A percentile compares a stretch with the other conserved stretches of the same genome.
These are phyloP conservation scores for Alauda arvensis DNA, from an alignment of 2,797 vertebrate species.

Conservation along the genomic window DNA sequence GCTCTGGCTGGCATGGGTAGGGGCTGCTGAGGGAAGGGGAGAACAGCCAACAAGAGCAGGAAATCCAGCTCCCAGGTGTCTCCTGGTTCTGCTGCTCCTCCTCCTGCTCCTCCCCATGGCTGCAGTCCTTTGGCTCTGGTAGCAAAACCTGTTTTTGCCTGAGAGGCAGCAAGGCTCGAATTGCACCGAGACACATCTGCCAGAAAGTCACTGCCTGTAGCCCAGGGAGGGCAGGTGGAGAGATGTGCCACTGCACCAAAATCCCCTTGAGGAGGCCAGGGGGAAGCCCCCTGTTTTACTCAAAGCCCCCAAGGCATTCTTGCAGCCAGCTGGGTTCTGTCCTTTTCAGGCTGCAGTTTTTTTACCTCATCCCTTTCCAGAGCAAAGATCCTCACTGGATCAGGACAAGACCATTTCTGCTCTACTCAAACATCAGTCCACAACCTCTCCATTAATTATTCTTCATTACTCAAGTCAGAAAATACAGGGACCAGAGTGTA, in stretches of 20 bases:
- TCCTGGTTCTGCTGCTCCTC: constrained; percentile 28
- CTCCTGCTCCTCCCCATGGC: constrained; percentile 44
- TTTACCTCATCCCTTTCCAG: not conserved
- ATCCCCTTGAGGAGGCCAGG: not conserved
- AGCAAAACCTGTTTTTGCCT: constrained; percentile 21
- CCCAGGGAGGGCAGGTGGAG: not conserved
- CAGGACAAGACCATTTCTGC: not conserved
- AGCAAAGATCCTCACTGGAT: not conserved
- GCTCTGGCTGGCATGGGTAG: not conserved
- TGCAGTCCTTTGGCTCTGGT: constrained; percentile 33
- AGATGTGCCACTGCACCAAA: not conserved
- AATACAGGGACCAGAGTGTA: not conserved
- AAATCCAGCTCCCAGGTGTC: constrained; percentile 26
- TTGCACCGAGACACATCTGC: not conserved
- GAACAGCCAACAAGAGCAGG: not conserved
- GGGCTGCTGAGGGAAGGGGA: not conserved
- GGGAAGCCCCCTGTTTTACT: not conserved
- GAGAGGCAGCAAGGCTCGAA: not conserved
- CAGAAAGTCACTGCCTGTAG: not conserved
- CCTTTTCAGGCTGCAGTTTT: not conserved
- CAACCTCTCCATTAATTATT: not conserved
- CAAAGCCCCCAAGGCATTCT: not conserved
- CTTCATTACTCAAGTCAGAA: not conserved
- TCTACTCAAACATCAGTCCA: not conserved
- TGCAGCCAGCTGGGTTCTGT: not conserved